Evolutionary conservation across 2,113 vertebrate genomes (phyloP), one percentile per base, ranked within the genome.

Genomic region (Ranitomeya imitator): DNA sequence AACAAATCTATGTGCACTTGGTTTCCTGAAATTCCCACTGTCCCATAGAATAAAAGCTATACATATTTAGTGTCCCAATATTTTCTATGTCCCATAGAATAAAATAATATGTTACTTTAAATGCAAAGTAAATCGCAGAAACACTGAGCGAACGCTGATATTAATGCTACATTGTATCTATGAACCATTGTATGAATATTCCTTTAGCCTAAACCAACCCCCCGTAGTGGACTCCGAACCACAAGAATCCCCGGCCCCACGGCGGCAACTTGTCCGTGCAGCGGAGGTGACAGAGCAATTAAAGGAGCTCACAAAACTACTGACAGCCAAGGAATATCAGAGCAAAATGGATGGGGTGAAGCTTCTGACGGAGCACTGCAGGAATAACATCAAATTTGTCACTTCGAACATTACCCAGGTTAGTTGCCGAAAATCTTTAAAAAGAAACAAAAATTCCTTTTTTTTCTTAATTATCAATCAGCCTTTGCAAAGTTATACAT

Each of bases 391-490:
- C 0, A 83, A 89, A 18, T 31, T 95, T 0, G 19, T 95, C 37
- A 67, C 77, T 0, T 4, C 87, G 85, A 93, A 94, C 83, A 90
- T 94, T 52, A 63, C 92, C 9, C 92, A 91, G 90, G 95, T 95
- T 14, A 65, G 86, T 77, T n/a, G 23, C 60, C 19, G 65, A 13
- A 83, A 54, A 18, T 3, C 0, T 21, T 10, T 23, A 13, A 45
- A 45, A 3, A 45, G 37, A 2, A 45, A 45, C 1, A 45, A 45
- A 45, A 45, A 45, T 45, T 45, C 37, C 3, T 45, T 45, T 2
- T 45, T 45, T 45, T 45, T 3, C 5, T 45, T 45, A 45, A 45
- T 45, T 45, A 45, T 45, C 37, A 45, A 45, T 45, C 37, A 45
- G 37, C 37, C 37, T 45, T 45, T 45, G 37, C 37, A 45, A 45